phyloP scores from a whole-genome alignment of 2,113 vertebrate species.

The Pontoporia blainvillei region DNA sequence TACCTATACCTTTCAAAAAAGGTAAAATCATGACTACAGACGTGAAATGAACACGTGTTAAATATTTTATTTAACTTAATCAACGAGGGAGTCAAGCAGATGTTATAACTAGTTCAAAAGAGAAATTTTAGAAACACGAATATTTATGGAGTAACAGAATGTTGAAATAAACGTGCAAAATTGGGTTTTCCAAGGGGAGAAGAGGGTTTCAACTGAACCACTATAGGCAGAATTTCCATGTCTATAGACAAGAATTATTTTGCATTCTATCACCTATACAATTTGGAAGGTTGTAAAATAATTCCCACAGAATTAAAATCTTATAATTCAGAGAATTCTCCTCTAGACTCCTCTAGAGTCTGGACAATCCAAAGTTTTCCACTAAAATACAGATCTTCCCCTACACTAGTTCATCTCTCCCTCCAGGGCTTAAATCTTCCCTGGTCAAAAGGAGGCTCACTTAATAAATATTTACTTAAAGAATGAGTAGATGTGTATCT shows the following conservation, averaged over 20 bases:
- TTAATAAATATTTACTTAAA: not conserved
- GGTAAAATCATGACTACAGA: not conserved
- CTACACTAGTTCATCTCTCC: not conserved
- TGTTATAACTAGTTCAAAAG: not conserved
- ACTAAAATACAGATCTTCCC: not conserved
- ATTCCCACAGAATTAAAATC: not conserved
- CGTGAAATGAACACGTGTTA: not conserved
- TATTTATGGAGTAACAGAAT: not conserved
- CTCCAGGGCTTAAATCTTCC: not conserved
- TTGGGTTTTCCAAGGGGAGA: not conserved
- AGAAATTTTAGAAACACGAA: not conserved
- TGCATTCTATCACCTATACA: not conserved
- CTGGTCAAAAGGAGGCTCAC: not conserved
- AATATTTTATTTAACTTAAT: not conserved
- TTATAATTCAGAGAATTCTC: not conserved
- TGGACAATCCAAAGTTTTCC: not conserved
- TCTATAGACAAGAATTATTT: not conserved
- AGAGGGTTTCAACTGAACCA: not conserved
- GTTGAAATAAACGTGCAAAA: not conserved
- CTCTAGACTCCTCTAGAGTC: not conserved
- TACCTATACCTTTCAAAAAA: not conserved
- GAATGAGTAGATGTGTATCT: not conserved
- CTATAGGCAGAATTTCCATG: fast-evolving
- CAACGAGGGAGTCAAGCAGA: not conserved
- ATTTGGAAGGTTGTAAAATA: not conserved